These are phyloP conservation scores for Taeniopygia guttata DNA, from an alignment of 2,797 vertebrate species.

Conservation along the genomic window DNA sequence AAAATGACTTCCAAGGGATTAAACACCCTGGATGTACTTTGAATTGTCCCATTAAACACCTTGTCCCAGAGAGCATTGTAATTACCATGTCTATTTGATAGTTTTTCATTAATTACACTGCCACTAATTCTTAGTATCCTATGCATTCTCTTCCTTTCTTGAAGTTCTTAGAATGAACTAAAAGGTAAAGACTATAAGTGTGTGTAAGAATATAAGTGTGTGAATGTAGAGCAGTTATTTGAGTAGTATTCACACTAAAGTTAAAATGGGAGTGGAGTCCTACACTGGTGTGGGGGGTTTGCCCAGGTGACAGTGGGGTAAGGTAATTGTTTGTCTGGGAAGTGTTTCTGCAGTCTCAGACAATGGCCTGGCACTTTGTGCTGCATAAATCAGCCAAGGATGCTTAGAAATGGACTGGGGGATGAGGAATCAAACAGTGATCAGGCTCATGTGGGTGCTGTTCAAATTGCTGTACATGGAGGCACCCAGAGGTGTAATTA, in stretches of 20 bases:
- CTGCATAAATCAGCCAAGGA: background rate
- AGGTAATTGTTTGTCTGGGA: background rate
- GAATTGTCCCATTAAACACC: constrained; percentile 47
- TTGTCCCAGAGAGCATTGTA: constrained; percentile 28
- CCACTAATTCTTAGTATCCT: background rate
- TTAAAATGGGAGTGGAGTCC: background rate
- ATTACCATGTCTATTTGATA: constrained; percentile 15
- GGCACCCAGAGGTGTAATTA: background rate
- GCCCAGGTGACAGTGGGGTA: background rate
- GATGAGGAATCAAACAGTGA: background rate
- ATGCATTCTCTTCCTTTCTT: background rate
- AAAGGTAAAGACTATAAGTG: background rate
- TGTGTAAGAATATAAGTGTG: background rate
- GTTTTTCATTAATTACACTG: constrained; percentile 33
- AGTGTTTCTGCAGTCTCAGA: background rate
- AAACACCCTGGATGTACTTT: constrained; percentile 36
- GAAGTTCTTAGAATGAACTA: background rate
- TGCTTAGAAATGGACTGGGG: background rate
- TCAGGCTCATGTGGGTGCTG: background rate
- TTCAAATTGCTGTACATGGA: background rate
- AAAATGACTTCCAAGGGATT: constrained; percentile 42
- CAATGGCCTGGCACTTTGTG: background rate
- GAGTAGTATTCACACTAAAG: background rate
- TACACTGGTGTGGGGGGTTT: background rate
- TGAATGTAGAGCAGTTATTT: background rate